A percentile compares a stretch with the other conserved stretches of the same genome.
Evolutionary conservation across 2,888 invertebrate species (phyloP).

Genomic region (Callyntrura sp.): DNA sequence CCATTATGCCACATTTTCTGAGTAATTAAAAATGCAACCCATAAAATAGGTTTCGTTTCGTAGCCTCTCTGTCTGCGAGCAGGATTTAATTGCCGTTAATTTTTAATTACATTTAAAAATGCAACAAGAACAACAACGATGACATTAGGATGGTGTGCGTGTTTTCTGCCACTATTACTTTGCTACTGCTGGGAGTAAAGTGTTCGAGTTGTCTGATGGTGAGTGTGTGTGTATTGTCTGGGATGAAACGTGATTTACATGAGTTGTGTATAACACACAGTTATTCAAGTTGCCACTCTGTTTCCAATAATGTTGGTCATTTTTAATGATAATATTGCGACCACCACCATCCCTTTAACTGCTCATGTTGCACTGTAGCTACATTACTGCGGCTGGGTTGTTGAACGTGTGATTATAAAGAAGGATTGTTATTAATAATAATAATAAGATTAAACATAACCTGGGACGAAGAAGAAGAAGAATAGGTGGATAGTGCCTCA

Average conservation of each 20-base stretch:
- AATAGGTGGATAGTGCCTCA: constrained; percentile 15
- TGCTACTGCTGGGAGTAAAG: not conserved
- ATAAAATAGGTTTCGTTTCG: not conserved
- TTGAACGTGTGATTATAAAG: too few relatives aligned
- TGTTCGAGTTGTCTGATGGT: too few relatives aligned
- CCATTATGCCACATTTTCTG: not conserved
- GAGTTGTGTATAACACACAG: not conserved
- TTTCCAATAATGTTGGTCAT: not conserved
- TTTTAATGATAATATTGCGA: not conserved
- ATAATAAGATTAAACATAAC: not conserved
- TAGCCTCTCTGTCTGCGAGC: not conserved
- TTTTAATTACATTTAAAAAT: constrained; percentile 27
- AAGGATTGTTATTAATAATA: constrained; percentile 7
- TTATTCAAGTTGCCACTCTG: too few relatives aligned
- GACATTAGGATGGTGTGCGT: not conserved
- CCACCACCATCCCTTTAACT: not conserved
- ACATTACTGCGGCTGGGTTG: not conserved
- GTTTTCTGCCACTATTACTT: not conserved
- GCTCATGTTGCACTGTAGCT: not conserved
- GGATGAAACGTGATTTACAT: constrained; percentile 34
- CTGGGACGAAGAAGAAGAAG: not conserved
- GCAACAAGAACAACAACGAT: not conserved
- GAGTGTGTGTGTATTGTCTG: not conserved
- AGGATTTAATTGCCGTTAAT: constrained; percentile 5
- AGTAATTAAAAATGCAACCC: constrained; percentile 46